A percentile compares a stretch with the other conserved stretches of the same genome.
Conservation (phyloP, 2,113 vertebrate species). For the Oreotragus oreotragus region DNA sequence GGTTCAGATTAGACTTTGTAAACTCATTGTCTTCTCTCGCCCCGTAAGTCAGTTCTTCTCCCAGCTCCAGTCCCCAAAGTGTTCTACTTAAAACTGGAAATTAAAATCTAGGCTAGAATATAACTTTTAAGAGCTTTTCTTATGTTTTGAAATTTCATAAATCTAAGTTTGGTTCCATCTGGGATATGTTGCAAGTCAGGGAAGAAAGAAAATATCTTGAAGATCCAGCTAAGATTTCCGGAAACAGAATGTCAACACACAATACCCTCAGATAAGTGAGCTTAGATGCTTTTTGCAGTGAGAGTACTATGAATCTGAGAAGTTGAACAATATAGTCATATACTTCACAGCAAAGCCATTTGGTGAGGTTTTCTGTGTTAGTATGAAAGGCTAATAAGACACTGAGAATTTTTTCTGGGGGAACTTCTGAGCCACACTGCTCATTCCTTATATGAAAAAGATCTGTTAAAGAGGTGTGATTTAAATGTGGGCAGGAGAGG, state of each 20-base stretch:
- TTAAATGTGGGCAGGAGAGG: neutral
- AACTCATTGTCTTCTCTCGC: neutral
- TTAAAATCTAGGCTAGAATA: slow-evolving; percentile 14
- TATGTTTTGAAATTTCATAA: slow-evolving; percentile 33
- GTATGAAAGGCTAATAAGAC: slow-evolving; percentile 11
- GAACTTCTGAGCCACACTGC: neutral
- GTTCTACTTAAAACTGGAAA: slow-evolving; percentile 14
- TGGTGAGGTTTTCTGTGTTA: slow-evolving; percentile 11
- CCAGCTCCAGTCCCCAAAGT: neutral
- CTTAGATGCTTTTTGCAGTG: neutral
- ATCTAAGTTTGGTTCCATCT: slow-evolving; percentile 21
- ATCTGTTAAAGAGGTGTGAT: neutral
- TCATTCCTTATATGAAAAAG: neutral
- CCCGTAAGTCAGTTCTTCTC: neutral
- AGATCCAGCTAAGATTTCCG: neutral
- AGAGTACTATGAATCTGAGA: neutral
- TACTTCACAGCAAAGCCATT: neutral
- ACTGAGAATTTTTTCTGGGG: neutral
- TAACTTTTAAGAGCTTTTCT: slow-evolving; percentile 16
- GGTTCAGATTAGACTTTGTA: neutral
- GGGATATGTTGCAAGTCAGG: neutral
- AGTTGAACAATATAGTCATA: neutral
- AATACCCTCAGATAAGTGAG: neutral
- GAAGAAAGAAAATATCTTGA: neutral
- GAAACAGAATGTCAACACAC: slow-evolving; percentile 41